Evolutionary conservation across 2,888 invertebrate species (phyloP).

Genomic region (Adelognathus sp.): DNA sequence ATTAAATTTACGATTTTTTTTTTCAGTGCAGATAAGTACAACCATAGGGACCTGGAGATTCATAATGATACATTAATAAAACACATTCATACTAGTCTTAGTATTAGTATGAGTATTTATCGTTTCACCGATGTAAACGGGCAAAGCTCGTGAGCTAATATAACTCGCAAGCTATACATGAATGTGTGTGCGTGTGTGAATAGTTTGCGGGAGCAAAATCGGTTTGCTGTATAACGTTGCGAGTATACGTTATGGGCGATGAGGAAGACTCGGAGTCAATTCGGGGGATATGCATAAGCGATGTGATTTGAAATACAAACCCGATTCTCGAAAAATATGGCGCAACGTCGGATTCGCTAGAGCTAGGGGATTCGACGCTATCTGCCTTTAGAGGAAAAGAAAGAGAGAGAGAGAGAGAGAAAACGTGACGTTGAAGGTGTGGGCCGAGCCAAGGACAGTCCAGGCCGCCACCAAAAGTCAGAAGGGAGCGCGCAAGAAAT

Average conservation of each 20-base stretch:
- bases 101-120: too few relatives aligned
- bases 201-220: too few relatives aligned
- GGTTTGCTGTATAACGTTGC: neutral
- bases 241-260: neutral
- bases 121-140: too few relatives aligned
- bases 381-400: too few relatives aligned
- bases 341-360: conserved; percentile 50
- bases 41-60: too few relatives aligned
- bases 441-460: conserved; percentile 29
- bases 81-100: too few relatives aligned
- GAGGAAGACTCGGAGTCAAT: conserved; percentile 1
- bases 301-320: conserved; percentile 69
- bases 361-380: conserved; percentile 41
- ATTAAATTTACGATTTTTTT: too few relatives aligned
- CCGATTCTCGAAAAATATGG: conserved; percentile 68
- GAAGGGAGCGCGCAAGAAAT: conserved; percentile 27
- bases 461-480: conserved; percentile 1
- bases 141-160: too few relatives aligned
- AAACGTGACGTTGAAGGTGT: conserved; percentile 42
- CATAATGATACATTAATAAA: too few relatives aligned
- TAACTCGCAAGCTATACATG: too few relatives aligned
- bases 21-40: too few relatives aligned
- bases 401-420: conserved; percentile 16
- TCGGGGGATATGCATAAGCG: conserved; percentile 27
- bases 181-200: too few relatives aligned